Conservation (phyloP, 2,888 invertebrate genomes). For the Abrostola tripartita region DNA sequence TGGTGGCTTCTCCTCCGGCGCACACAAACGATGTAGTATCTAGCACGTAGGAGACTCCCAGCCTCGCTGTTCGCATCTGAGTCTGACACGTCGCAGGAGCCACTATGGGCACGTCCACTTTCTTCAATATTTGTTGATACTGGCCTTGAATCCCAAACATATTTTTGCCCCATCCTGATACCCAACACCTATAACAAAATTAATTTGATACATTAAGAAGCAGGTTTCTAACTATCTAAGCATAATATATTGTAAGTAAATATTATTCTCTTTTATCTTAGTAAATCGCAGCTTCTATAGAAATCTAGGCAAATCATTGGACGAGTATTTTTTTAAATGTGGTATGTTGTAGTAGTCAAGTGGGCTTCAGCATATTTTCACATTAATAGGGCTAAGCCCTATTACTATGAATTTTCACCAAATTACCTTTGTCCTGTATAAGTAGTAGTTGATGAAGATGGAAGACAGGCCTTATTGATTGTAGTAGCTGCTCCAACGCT, state of each 20-base stretch:
- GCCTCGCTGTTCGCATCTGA: slow-evolving; percentile 89
- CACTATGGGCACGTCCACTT: slow-evolving; percentile 92
- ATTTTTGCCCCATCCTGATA: slow-evolving; percentile 96
- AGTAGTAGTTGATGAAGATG: slow-evolving; percentile 73
- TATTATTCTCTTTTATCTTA: too few relatives aligned
- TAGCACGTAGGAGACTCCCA: slow-evolving; percentile 89
- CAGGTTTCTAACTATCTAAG: neutral
- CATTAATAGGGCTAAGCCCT: too few relatives aligned
- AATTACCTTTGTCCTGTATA: slow-evolving; percentile 86
- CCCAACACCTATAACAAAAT: slow-evolving; percentile 85
- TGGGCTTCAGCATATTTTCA: too few relatives aligned
- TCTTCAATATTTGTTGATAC: slow-evolving; percentile 91
- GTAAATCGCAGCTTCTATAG: too few relatives aligned
- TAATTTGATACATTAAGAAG: neutral
- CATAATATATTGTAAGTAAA: neutral
- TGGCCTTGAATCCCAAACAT: slow-evolving; percentile 89
- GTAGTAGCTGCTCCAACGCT: slow-evolving; percentile 83
- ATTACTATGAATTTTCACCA: too few relatives aligned
- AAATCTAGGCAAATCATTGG: too few relatives aligned
- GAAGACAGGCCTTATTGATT: slow-evolving; percentile 90
- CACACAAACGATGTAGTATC: slow-evolving; percentile 92
- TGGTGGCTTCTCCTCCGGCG: slow-evolving; percentile 93
- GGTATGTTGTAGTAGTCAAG: too few relatives aligned
- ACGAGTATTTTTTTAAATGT: too few relatives aligned
- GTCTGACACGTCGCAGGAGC: slow-evolving; percentile 90